These are phyloP conservation scores for Ciconia maguari DNA, from an alignment of 2,113 vertebrate genomes.

Conservation along the genomic window DNA sequence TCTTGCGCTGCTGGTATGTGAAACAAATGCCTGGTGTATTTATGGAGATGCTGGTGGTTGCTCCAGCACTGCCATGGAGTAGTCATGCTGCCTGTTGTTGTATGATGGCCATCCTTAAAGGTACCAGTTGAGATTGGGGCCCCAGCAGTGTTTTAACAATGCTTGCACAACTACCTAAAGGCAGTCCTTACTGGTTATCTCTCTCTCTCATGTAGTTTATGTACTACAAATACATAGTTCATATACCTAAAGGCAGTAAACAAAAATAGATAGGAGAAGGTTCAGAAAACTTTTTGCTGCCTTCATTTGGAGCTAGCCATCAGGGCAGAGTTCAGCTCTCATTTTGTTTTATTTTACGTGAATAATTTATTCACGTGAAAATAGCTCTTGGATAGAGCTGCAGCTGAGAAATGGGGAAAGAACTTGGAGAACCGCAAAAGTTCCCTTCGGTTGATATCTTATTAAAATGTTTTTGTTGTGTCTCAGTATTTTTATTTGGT, in stretches of 20 bases:
- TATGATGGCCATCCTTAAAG: background rate
- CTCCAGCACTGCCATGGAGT: no score
- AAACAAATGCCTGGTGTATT: no score
- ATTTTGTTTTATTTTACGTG: background rate
- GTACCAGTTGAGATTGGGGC: background rate
- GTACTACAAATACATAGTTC: background rate
- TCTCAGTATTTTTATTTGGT: background rate
- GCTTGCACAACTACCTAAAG: background rate
- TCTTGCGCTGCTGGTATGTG: fast-evolving
- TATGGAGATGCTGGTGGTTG: background rate
- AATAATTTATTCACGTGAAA: background rate
- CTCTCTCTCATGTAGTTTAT: background rate
- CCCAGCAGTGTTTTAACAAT: no score
- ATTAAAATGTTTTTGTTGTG: background rate
- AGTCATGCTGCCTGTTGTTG: fast-evolving
- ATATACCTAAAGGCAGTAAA: background rate
- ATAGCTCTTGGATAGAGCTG: background rate
- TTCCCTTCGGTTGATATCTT: background rate
- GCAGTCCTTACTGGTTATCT: background rate
- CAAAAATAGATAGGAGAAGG: background rate
- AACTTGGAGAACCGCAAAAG: background rate
- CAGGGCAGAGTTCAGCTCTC: background rate
- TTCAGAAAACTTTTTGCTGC: background rate
- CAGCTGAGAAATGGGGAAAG: background rate
- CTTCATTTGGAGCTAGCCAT: background rate